Percentiles rank a stretch among this genome's conserved stretches.
These are phyloP conservation scores for Pseudolycoriella hygida DNA, from an alignment of 2,888 invertebrate genomes.

Conservation along the genomic window DNA sequence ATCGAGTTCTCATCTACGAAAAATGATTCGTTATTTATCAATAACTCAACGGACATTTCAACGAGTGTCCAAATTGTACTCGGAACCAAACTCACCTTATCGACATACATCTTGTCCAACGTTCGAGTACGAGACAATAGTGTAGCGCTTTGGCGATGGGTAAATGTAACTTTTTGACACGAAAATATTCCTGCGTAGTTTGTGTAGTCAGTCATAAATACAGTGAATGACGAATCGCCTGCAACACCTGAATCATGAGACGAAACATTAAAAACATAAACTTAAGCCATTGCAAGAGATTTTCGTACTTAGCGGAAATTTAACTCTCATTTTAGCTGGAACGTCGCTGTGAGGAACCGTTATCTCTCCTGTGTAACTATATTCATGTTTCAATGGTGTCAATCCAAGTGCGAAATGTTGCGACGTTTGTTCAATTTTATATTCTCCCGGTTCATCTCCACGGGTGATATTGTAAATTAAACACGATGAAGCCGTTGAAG, in stretches of 20 bases:
- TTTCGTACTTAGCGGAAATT: slow-evolving; percentile 62
- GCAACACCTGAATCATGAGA: slow-evolving; percentile 51
- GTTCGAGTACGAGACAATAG: slow-evolving; percentile 59
- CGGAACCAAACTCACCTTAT: too few relatives aligned
- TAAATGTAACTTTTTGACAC: slow-evolving; percentile 54
- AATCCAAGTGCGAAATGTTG: slow-evolving; percentile 50
- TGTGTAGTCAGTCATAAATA: slow-evolving; percentile 56
- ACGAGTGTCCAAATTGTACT: too few relatives aligned
- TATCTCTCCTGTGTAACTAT: slow-evolving; percentile 56
- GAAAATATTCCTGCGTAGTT: slow-evolving; percentile 61
- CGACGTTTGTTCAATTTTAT: slow-evolving; percentile 51
- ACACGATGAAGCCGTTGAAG: slow-evolving; percentile 62
- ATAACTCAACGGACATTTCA: too few relatives aligned
- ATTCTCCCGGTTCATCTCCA: slow-evolving; percentile 48
- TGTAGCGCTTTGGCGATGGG: slow-evolving; percentile 59
- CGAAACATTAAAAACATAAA: slow-evolving; percentile 7
- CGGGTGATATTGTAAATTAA: slow-evolving; percentile 60
- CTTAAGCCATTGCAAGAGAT: neutral
- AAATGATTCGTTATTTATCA: neutral
- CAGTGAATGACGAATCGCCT: slow-evolving; percentile 54
- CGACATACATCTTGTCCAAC: slow-evolving; percentile 49
- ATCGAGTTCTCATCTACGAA: slow-evolving; percentile 40
- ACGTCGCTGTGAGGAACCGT: slow-evolving; percentile 43
- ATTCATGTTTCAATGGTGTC: slow-evolving; percentile 60
- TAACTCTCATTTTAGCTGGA: slow-evolving; percentile 54